Conservation (phyloP, 2,888 invertebrate species). For the Lochmaea crataegi region DNA sequence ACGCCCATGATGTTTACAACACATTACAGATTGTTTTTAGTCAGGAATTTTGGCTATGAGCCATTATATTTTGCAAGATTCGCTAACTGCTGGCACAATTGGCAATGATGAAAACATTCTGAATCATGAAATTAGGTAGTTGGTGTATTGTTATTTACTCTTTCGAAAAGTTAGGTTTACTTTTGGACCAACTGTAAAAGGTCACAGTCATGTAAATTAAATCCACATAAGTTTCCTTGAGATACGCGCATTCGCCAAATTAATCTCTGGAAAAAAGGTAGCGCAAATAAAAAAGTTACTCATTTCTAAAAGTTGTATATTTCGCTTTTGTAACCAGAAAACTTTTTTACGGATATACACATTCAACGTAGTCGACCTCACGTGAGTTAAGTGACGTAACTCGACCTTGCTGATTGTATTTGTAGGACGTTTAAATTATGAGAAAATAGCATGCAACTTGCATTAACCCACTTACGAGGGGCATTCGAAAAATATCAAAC, state of each 20-base stretch:
- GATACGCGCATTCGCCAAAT: no score
- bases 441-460: slow-evolving; percentile 36
- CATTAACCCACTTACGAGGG: slow-evolving; percentile 13
- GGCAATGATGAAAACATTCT: slow-evolving; percentile 30
- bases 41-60: slow-evolving; percentile 43
- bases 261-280: no score
- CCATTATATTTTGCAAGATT: slow-evolving; percentile 43
- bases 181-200: not conserved
- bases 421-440: slow-evolving; percentile 51
- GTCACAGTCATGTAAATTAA: not conserved
- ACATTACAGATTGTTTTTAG: slow-evolving; percentile 43
- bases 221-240: not conserved
- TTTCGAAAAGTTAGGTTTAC: not conserved
- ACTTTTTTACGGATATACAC: not conserved
- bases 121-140: slow-evolving; percentile 19
- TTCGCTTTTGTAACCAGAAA: not conserved
- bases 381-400: slow-evolving; percentile 52
- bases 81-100: slow-evolving; percentile 51
- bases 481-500: not conserved
- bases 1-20: slow-evolving; percentile 32
- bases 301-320: no score
- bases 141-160: slow-evolving; percentile 14
- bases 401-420: slow-evolving; percentile 56
- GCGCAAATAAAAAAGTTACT: no score
- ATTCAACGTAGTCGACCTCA: slow-evolving; percentile 29